These are phyloP conservation scores for Nesidiocoris tenuis DNA, from an alignment of 2,888 invertebrate species.

Conservation along the genomic window DNA sequence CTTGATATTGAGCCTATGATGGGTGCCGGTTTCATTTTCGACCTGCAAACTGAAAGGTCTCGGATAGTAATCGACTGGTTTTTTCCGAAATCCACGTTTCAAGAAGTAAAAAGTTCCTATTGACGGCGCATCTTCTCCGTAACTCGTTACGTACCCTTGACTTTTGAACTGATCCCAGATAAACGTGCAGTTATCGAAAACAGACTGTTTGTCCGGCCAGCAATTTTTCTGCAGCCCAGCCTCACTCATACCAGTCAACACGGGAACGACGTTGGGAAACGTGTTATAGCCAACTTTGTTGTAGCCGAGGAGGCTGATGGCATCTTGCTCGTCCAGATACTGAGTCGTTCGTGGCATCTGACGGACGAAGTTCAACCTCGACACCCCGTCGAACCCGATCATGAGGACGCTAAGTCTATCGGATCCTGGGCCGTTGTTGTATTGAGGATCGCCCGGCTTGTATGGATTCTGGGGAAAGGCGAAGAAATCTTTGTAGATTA, in stretches of 20 bases:
- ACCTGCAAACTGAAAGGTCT: constrained; percentile 71
- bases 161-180: constrained; percentile 78
- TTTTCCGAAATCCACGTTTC: constrained; percentile 71
- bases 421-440: constrained; percentile 29
- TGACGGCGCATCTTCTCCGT: constrained; percentile 77
- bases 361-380: constrained; percentile 79
- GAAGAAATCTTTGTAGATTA: constrained; percentile 51
- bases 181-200: constrained; percentile 78
- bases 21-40: constrained; percentile 67
- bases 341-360: constrained; percentile 74
- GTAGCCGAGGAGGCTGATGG: constrained; percentile 80
- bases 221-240: constrained; percentile 66
- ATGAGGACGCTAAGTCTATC: constrained; percentile 62
- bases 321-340: constrained; percentile 62
- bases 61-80: constrained; percentile 83
- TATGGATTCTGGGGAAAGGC: constrained; percentile 28
- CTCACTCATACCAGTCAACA: constrained; percentile 70
- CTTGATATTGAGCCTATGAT: constrained; percentile 64
- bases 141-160: constrained; percentile 72
- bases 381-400: constrained; percentile 82
- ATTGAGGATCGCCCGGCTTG: constrained; percentile 41
- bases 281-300: constrained; percentile 95
- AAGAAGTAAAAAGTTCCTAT: constrained; percentile 80
- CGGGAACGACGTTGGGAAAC: constrained; percentile 82
- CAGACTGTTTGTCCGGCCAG: constrained; percentile 60